These are phyloP conservation scores for Lineus longissimus DNA, from an alignment of 1,140 invertebrate genomes.

Conservation along the genomic window DNA sequence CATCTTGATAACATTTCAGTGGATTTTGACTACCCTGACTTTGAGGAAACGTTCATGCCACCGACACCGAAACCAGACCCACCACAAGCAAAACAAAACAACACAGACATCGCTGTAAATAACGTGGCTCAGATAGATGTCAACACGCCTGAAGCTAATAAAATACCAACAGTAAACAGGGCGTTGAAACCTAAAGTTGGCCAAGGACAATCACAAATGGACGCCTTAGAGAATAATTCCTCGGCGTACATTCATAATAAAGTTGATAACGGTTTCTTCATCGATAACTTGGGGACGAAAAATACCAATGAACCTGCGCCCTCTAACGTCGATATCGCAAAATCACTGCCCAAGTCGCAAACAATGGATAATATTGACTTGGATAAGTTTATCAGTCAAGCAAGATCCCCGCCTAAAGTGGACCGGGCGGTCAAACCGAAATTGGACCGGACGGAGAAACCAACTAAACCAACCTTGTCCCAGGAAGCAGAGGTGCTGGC, in stretches of 20 bases:
- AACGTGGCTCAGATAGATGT: no score
- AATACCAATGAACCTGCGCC: no score
- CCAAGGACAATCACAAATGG: conserved; percentile 6
- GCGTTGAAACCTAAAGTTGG: conserved; percentile 29
- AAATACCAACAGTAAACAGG: conserved; percentile 32
- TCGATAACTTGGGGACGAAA: not conserved
- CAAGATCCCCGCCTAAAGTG: not conserved
- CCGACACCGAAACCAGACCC: conserved; percentile 19
- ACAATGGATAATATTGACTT: conserved; percentile 5
- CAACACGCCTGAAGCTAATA: conserved; percentile 3
- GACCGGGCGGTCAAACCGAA: not conserved
- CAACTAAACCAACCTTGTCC: not conserved
- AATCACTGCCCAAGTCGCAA: not conserved
- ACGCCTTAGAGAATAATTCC: conserved; percentile 8
- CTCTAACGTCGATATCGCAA: no score
- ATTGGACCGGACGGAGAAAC: not conserved
- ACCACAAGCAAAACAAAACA: not conserved
- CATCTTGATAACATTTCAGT: conserved; percentile 28
- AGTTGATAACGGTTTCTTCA: not conserved
- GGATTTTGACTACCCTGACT: conserved; percentile 53
- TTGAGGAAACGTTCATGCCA: conserved; percentile 48
- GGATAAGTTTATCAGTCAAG: conserved; percentile 4
- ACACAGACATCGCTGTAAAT: no score
- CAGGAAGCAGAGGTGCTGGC: not conserved
- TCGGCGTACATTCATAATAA: not conserved